Conservation (phyloP, 2,113 vertebrate genomes). For the Phylloscopus trochilus region DNA sequence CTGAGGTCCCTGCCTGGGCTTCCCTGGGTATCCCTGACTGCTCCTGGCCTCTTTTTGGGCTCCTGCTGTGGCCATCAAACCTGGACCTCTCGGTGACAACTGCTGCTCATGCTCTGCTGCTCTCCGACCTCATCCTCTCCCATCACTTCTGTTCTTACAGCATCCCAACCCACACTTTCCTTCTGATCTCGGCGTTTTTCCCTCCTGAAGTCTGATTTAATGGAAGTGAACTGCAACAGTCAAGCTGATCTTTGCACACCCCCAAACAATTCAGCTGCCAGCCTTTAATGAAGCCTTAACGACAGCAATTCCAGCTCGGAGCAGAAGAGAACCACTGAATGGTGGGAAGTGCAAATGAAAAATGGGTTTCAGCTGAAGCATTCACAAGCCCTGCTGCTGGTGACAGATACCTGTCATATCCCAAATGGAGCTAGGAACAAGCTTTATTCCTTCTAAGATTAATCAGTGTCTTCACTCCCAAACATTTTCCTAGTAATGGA, state of each 20-base stretch:
- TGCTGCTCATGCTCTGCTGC: background rate
- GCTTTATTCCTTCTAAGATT: background rate
- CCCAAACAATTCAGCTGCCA: background rate
- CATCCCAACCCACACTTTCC: background rate
- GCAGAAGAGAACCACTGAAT: background rate
- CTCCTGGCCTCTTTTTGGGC: background rate
- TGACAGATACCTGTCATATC: background rate
- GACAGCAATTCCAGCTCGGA: background rate
- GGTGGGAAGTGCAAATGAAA: background rate
- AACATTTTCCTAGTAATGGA: background rate
- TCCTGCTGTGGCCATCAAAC: fast-evolving
- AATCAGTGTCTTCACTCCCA: background rate
- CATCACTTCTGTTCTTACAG: background rate
- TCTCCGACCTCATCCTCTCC: background rate
- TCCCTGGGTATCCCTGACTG: too few species aligned
- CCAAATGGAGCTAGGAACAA: background rate
- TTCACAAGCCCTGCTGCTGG: background rate
- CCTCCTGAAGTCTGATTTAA: background rate
- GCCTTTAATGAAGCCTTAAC: background rate
- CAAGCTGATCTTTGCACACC: background rate
- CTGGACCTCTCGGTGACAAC: background rate
- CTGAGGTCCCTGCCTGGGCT: background rate
- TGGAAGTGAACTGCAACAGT: background rate
- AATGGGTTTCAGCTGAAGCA: background rate
- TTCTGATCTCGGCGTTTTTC: background rate